These are phyloP conservation scores for Cheiracanthium punctorium DNA, from an alignment of 2,888 invertebrate species.

Conservation along the genomic window DNA sequence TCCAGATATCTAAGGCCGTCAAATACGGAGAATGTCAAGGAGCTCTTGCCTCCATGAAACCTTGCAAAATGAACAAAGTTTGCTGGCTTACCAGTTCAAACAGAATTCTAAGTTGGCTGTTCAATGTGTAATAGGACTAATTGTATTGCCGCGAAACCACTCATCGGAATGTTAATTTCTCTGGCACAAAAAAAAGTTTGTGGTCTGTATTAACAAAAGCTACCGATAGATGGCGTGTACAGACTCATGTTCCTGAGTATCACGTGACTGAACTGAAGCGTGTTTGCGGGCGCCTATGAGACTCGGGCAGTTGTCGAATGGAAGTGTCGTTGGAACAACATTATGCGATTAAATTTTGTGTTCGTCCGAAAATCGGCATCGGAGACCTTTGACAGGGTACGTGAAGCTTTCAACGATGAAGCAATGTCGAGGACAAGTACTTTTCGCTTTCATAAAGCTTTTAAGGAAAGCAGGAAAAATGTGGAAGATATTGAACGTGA, in stretches of 20 bases:
- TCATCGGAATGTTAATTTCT: neutral
- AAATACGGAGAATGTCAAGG: too few species aligned
- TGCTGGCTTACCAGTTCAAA: too few species aligned
- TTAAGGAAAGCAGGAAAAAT: too few species aligned
- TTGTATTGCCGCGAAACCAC: neutral
- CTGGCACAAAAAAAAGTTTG: neutral
- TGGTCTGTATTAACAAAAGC: slow-evolving; percentile 1
- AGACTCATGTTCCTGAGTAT: neutral
- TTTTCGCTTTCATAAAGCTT: too few species aligned
- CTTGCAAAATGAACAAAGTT: too few species aligned
- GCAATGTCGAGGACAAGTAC: neutral
- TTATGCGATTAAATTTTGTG: neutral
- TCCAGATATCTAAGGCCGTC: too few species aligned
- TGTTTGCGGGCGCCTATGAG: neutral
- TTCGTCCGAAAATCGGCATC: neutral
- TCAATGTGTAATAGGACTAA: neutral
- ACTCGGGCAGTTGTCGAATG: neutral
- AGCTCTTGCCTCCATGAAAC: too few species aligned
- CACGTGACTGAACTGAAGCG: neutral
- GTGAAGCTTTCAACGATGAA: neutral
- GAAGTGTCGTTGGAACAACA: neutral
- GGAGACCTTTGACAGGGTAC: neutral
- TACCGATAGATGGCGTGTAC: neutral
- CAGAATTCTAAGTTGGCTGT: too few species aligned
- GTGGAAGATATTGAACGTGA: too few species aligned